Percentiles rank a stretch among this genome's conserved stretches.
These are phyloP conservation scores for Gallinago media DNA, from an alignment of 2,113 vertebrate species.

Conservation along the genomic window DNA sequence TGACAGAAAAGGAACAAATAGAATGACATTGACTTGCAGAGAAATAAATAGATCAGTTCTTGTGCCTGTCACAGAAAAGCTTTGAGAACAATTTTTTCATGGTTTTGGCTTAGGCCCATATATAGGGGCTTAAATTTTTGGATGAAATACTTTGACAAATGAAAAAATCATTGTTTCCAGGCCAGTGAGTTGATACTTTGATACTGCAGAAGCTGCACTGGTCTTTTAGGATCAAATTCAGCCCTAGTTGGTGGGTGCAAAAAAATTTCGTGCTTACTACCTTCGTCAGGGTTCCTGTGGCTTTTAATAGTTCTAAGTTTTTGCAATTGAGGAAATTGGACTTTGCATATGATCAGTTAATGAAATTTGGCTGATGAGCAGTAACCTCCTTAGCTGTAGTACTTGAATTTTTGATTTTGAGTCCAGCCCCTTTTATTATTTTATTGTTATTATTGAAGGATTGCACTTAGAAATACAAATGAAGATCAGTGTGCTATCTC, in stretches of 20 bases:
- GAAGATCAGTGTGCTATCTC: background rate
- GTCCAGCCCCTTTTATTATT: background rate
- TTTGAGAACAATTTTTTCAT: background rate
- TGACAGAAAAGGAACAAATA: slow-evolving; percentile 7
- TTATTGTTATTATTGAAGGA: background rate
- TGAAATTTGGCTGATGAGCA: background rate
- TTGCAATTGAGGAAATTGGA: background rate
- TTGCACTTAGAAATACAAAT: background rate
- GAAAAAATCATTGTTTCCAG: background rate
- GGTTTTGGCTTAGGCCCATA: background rate
- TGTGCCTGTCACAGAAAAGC: slow-evolving; percentile 39
- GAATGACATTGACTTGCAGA: slow-evolving; percentile 30
- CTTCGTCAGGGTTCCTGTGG: background rate
- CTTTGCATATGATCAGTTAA: background rate
- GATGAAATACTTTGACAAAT: background rate
- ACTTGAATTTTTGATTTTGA: background rate
- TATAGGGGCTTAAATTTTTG: background rate
- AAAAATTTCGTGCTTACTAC: background rate
- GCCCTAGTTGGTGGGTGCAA: background rate
- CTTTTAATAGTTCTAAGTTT: background rate
- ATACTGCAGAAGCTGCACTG: background rate
- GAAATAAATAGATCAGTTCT: slow-evolving; percentile 59
- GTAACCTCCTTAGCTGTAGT: background rate
- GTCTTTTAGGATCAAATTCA: background rate
- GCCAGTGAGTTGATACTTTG: background rate